phyloP scores from a whole-genome alignment of 2,113 vertebrate genomes.

The Serilophus lunatus region DNA sequence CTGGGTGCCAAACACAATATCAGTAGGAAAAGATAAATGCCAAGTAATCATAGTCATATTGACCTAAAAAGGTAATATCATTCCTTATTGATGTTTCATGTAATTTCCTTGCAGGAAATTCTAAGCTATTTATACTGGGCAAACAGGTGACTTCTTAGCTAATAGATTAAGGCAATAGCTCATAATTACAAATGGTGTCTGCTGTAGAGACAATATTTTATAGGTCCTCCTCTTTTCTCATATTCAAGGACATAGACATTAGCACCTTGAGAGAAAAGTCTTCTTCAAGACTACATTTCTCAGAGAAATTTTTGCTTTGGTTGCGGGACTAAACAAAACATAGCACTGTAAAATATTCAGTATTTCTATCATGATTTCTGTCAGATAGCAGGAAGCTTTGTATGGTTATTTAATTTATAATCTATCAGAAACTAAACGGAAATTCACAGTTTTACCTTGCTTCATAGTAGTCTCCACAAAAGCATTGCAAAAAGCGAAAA shows the following conservation, averaged over 20 bases:
- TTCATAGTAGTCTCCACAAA: background rate
- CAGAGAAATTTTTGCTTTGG: background rate
- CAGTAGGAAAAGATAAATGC: conserved; percentile 41
- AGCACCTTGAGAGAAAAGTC: background rate
- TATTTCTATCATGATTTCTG: background rate
- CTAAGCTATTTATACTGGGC: conserved; percentile 36
- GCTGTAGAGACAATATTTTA: background rate
- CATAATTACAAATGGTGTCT: conserved; percentile 38
- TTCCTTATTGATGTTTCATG: conserved; percentile 37
- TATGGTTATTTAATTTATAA: background rate
- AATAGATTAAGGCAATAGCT: conserved; percentile 25
- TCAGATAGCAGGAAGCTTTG: background rate
- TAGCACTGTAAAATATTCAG: background rate
- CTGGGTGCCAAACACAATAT: conserved; percentile 10
- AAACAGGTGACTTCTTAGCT: conserved; percentile 40
- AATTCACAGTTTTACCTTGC: background rate
- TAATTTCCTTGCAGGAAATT: conserved; percentile 59
- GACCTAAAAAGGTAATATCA: conserved; percentile 32
- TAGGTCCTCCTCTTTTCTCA: background rate
- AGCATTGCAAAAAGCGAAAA: background rate
- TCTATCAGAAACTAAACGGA: background rate
- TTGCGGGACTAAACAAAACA: background rate
- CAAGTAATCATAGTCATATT: conserved; percentile 40
- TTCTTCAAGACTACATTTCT: background rate
- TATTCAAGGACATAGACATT: conserved; percentile 1